Base-by-base conservation (phyloP, 2,113 vertebrate species). In the Herpetotheres cachinnans region DNA sequence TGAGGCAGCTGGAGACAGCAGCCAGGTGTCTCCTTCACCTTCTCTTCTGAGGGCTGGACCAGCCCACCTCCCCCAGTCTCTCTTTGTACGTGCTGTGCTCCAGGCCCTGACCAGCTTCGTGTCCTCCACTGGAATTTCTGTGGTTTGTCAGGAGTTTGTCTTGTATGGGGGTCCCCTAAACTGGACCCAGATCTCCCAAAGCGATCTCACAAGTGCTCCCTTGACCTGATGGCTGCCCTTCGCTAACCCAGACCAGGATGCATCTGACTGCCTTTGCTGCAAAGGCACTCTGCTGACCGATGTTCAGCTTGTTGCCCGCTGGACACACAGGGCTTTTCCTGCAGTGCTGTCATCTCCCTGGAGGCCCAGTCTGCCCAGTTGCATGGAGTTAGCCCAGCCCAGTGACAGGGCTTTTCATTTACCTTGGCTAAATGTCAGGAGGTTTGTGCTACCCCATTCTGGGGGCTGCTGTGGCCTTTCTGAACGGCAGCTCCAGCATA, bases 31-130 rank as follows among this genome's bases (percentile, higher is more conserved):
- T 67, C n/a, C 18, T 79, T 61, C 0, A 1, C 26, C 49, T 61
- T 83, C 65, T 22, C 50, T 54, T 13, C 46, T 14, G 8, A n/a
- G 24, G 79, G 63, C 42, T 82, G 50, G 58, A 42, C 32, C 22
- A 70, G 25, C 16, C 63, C 7, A 10, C 3, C 16, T 62, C 47
- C 21, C 56, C 46, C 65, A 59, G 15, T 13, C 20, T 58, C 24
- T 26, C 19, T 44, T 65, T 1, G 1, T 30, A 44, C 1, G 0
- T 2, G 24, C 16, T 44, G 32, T 88, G 44, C 34, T 70, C 50
- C 63, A 30, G 50, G 56, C 36, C 27, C 56, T 38, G 63, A 34
- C 24, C 32, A 63, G 42, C 27, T 62, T 29, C 0, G 0, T 46
- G 62, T 26, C 46, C 29, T 50, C 38, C 27, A 18, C 50, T 21